These are phyloP conservation scores for Zosterops hypoxanthus DNA, from an alignment of 2,113 vertebrate genomes.

Conservation along the genomic window DNA sequence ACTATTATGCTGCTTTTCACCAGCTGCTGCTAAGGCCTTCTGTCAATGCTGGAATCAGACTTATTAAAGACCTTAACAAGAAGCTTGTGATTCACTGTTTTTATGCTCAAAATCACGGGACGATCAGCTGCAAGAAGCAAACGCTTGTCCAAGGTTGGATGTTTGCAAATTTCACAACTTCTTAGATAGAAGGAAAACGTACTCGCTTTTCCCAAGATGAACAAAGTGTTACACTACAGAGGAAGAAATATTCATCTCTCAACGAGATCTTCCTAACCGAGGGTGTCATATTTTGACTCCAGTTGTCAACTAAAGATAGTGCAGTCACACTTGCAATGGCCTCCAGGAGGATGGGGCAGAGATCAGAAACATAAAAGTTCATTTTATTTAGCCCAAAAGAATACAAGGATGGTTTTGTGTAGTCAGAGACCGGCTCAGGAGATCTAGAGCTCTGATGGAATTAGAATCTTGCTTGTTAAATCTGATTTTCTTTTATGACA, in stretches of 20 bases:
- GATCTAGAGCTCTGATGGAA: background rate
- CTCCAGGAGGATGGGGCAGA: background rate
- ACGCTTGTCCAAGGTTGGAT: background rate
- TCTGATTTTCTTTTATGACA: background rate
- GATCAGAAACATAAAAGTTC: background rate
- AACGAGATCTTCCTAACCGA: accelerated
- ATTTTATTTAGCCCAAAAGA: background rate
- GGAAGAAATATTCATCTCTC: background rate
- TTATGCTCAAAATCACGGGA: background rate
- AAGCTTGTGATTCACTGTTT: background rate
- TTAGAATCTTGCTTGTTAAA: background rate
- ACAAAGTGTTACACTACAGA: background rate
- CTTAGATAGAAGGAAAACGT: background rate
- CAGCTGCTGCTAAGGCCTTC: background rate
- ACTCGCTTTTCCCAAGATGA: background rate
- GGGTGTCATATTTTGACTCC: background rate
- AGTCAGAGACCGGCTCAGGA: background rate
- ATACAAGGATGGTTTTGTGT: background rate
- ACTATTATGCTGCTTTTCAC: background rate
- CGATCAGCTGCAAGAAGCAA: background rate
- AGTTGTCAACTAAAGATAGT: background rate
- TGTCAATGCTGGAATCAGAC: background rate
- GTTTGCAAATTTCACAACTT: background rate
- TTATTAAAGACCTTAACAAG: background rate
- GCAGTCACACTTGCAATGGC: too few relatives aligned